These are phyloP conservation scores for Rhinichthys klamathensis DNA, from an alignment of 2,113 vertebrate species.

Conservation along the genomic window DNA sequence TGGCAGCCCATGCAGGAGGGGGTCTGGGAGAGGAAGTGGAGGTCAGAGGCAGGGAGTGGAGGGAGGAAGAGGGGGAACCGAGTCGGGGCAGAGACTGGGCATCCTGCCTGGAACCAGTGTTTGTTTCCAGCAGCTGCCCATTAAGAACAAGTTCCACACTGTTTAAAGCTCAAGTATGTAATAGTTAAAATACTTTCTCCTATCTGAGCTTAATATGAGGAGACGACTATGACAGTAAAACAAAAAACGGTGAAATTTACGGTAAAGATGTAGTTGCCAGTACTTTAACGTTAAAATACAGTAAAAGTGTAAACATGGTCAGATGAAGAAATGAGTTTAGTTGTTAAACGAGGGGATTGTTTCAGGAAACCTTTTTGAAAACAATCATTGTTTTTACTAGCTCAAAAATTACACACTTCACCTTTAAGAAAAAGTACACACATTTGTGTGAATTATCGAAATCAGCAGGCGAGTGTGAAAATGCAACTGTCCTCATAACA, in stretches of 20 bases:
- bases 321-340: neutral
- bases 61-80: neutral
- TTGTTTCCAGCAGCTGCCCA: conserved; percentile 75
- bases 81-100: conserved; percentile 39
- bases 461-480: neutral
- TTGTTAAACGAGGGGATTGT: neutral
- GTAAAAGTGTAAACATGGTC: neutral
- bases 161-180: conserved; percentile 55
- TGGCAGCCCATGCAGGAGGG: conserved; percentile 44
- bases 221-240: neutral
- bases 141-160: conserved; percentile 72
- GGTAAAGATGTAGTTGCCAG: too few relatives aligned
- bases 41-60: conserved; percentile 31
- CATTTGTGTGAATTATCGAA: neutral
- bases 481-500: neutral
- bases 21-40: conserved; percentile 62
- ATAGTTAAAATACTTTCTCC: conserved; percentile 14
- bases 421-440: neutral
- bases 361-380: neutral
- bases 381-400: neutral
- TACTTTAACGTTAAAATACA: neutral
- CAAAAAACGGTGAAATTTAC: neutral
- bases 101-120: conserved; percentile 65
- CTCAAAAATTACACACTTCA: neutral
- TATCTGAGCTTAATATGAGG: neutral